Evolutionary conservation across 53 echinoderm and acorn worm genomes (phyloP).

Genomic region (Astropecten irregularis): DNA sequence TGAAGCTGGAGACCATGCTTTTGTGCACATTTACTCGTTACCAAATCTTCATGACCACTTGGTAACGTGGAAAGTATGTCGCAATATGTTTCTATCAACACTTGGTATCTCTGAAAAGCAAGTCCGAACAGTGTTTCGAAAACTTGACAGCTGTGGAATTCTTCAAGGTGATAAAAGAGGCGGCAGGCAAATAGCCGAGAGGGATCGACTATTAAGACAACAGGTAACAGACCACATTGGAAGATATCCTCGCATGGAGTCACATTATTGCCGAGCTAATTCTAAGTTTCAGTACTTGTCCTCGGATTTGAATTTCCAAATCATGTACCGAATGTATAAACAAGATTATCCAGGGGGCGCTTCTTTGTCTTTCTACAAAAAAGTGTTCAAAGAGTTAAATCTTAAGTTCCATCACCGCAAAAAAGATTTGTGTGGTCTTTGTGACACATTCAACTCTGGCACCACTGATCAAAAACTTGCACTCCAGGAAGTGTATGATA

Average conservation of each 20-base stretch:
- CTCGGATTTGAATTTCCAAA: constrained; percentile 44
- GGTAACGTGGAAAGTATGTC: neutral
- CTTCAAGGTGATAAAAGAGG: constrained; percentile 41
- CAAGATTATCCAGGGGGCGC: neutral
- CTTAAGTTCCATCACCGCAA: constrained; percentile 12
- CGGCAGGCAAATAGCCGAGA: constrained; percentile 10
- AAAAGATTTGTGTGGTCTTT: constrained; percentile 14
- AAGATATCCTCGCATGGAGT: constrained; percentile 55
- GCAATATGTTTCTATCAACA: neutral
- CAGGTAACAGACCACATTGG: constrained; percentile 46
- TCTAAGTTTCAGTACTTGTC: constrained; percentile 54
- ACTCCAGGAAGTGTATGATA: neutral
- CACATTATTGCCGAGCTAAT: constrained; percentile 58
- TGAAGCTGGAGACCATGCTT: neutral
- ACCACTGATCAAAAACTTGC: neutral
- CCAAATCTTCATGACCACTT: neutral
- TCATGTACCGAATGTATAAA: constrained; percentile 59
- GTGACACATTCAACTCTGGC: neutral
- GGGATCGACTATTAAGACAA: constrained; percentile 10
- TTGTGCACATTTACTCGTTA: neutral
- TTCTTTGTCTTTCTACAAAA: constrained; percentile 1
- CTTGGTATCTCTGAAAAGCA: constrained; percentile 13
- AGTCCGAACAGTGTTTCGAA: constrained; percentile 37
- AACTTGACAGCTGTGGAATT: constrained; percentile 19
- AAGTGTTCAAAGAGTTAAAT: neutral